A percentile compares a stretch with the other conserved stretches of the same genome.
Conservation (phyloP, 2,113 vertebrate species). For the Archocentrus centrarchus region DNA sequence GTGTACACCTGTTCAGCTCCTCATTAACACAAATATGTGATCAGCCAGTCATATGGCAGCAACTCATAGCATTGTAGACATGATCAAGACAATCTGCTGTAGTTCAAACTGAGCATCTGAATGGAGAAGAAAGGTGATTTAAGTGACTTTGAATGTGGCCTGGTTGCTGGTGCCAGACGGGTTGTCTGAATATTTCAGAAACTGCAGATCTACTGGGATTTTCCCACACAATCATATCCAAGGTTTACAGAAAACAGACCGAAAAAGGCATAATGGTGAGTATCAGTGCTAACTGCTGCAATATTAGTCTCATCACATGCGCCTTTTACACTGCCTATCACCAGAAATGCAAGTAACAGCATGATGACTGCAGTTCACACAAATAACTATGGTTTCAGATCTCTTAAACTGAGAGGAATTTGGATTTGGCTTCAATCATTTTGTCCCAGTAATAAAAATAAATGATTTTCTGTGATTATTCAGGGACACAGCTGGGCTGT, state of each 20-base stretch:
- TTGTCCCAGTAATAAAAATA: background rate
- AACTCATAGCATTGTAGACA: background rate
- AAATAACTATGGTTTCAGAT: background rate
- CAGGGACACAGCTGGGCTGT: background rate
- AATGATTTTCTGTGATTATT: background rate
- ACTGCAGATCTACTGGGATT: background rate
- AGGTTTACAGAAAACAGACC: no score
- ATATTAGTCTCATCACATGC: background rate
- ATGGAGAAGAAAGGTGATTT: rapidly evolving
- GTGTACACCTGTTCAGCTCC: background rate
- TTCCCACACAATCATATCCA: background rate
- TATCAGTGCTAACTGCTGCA: no score
- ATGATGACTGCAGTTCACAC: background rate
- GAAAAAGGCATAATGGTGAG: background rate
- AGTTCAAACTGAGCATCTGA: background rate
- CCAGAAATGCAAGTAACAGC: background rate
- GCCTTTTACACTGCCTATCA: background rate
- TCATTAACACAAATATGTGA: background rate
- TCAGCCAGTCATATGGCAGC: background rate
- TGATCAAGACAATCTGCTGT: background rate
- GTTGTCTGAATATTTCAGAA: background rate
- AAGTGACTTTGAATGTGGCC: rapidly evolving
- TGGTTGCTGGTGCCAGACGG: no score
- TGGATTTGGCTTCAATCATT: background rate
- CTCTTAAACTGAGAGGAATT: background rate